Evolutionary conservation across 2,797 vertebrate genomes (phyloP), one percentile per base, ranked within the genome.

Genomic region (Muraenolepis orangiensis): DNA sequence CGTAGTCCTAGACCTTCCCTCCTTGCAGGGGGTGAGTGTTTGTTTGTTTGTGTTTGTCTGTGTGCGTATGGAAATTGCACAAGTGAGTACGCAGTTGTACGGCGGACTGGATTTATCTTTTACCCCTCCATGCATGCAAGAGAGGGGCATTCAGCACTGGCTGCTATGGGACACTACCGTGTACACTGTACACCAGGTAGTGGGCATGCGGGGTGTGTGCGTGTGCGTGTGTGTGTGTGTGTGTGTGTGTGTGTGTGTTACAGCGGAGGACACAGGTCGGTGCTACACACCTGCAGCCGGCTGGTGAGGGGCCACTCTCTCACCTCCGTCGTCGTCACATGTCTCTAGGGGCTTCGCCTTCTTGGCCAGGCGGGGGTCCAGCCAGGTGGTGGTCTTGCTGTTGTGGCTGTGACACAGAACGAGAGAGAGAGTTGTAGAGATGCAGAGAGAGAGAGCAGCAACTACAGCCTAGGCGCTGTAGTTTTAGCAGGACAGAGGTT

Each of bases 341-440:
- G 98, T 98, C 92, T 99, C 98, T 0, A 96, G 96, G 73, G 98
- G 96, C 91, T 99, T 99, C 74, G 97, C 96, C 92, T 96, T 98
- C 91, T 95, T 97, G 82, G 97, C 96, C 26, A 98, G 95, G 23
- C 98, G 95, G 6, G 98, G 98, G 88, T 99, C 98, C 85, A 99
- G 91, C 98, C 98, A 99, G 3, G 98, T 98, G 6, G 98, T 99
- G 51, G 98, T 99, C 93, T 99, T 99, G 81, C 95, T 96, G 91
- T 99, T 98, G 83, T 99, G 98, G 86, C 98, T 99, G 84, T 28
- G 86, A 77, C 74, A 83, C 28, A 92, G 91, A 76, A 64, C 18
- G 0, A 82, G 10, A 75, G 57, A 26, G 38, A 72, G 66, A 34
- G 71, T n/a, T n/a, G n/a, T n/a, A 73, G 75, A 46, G 16, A 67